phyloP scores from a whole-genome alignment of 92 coral and sea anemone genomes.

The Zoanthus gigantus region DNA sequence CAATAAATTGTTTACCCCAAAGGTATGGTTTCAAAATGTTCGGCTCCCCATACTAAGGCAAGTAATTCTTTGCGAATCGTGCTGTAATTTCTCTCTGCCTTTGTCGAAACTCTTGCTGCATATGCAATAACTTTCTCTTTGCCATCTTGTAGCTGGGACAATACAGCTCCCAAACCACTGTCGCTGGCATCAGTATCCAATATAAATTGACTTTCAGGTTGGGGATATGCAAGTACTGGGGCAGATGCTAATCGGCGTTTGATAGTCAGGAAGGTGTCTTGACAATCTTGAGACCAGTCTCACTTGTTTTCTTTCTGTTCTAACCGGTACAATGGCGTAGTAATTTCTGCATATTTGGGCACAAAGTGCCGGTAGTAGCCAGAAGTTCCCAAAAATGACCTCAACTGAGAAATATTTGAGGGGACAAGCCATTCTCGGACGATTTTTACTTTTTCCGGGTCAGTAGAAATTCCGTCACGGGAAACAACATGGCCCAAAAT shows the following conservation, averaged over 20 bases:
- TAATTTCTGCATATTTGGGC: slow-evolving; percentile 55
- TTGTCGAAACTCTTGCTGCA: too few relatives aligned
- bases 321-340: slow-evolving; percentile 53
- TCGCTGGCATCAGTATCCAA: too few relatives aligned
- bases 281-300: slow-evolving; percentile 43
- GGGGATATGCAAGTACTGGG: slow-evolving; percentile 50
- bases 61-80: too few relatives aligned
- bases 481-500: slow-evolving; percentile 49
- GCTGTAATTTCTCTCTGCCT: too few relatives aligned
- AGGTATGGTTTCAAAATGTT: too few relatives aligned
- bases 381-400: slow-evolving; percentile 48
- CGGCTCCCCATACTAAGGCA: too few relatives aligned
- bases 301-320: not conserved
- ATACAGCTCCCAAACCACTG: too few relatives aligned
- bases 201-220: not conserved
- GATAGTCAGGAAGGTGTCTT: not conserved
- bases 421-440: slow-evolving; percentile 56
- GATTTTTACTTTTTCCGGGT: slow-evolving; percentile 62
- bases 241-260: slow-evolving; percentile 27
- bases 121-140: too few relatives aligned
- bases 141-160: too few relatives aligned
- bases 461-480: slow-evolving; percentile 50
- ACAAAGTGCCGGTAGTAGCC: slow-evolving; percentile 64
- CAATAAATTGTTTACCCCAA: too few relatives aligned
- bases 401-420: slow-evolving; percentile 25